A percentile compares a stretch with the other conserved stretches of the same genome.
Evolutionary conservation across 2,113 vertebrate genomes (phyloP).

Genomic region (Eulemur macaco): DNA sequence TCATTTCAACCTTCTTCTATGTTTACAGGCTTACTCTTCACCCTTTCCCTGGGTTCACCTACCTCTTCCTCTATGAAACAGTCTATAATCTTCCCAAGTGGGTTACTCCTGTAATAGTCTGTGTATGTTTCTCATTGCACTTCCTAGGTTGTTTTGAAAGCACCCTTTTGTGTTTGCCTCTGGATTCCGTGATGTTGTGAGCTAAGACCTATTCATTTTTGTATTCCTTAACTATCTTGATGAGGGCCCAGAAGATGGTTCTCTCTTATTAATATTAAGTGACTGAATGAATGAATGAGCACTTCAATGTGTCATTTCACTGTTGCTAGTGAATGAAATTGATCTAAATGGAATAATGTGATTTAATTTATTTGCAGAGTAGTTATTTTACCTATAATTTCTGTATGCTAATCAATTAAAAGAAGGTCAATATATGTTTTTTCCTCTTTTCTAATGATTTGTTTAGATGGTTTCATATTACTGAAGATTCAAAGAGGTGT

Average conservation of each 20-base stretch:
- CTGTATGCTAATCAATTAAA: neutral
- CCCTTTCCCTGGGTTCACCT: neutral
- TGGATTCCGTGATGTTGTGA: neutral
- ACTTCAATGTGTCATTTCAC: neutral
- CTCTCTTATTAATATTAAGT: neutral
- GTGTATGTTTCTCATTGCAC: neutral
- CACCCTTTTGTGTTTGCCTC: neutral
- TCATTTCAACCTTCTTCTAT: neutral
- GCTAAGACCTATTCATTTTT: neutral
- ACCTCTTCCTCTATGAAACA: neutral
- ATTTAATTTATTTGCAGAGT: neutral
- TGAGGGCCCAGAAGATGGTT: neutral
- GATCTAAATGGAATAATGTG: neutral
- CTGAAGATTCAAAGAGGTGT: neutral
- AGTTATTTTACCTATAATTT: neutral
- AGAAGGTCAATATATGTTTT: neutral
- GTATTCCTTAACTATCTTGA: no score
- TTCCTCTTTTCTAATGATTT: neutral
- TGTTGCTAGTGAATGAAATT: neutral
- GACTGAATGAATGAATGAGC: neutral
- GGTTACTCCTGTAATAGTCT: fast-evolving
- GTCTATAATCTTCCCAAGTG: neutral
- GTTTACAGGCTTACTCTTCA: neutral
- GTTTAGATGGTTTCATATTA: neutral
- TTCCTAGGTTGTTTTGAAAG: neutral